Conservation (phyloP, 2,888 invertebrate genomes). For the Epirrhoe alternata region DNA sequence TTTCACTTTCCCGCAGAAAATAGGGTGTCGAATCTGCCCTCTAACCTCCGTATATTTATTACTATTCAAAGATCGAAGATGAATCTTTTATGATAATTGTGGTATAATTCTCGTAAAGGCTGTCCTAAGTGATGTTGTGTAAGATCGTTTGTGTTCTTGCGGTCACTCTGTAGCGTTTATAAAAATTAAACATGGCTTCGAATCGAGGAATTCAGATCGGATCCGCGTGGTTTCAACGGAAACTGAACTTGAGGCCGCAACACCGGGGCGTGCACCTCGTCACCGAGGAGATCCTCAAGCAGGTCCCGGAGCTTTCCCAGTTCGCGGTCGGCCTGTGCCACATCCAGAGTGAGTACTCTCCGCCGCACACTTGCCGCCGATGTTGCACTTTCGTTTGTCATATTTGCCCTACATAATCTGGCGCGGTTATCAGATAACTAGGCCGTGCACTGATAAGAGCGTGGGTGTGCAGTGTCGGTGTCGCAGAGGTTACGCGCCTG, state of each 20-base stretch:
- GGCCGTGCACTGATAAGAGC: constrained; percentile 45
- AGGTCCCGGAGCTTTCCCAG: constrained; percentile 96
- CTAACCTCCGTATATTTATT: constrained; percentile 83
- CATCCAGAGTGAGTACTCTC: constrained; percentile 94
- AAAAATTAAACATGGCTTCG: constrained; percentile 92
- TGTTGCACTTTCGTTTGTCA: constrained; percentile 72
- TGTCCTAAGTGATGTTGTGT: constrained; percentile 85
- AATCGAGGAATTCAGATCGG: constrained; percentile 97
- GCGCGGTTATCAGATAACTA: constrained; percentile 51
- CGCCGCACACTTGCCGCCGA: constrained; percentile 71
- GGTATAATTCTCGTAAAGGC: constrained; percentile 85
- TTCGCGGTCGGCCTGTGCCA: constrained; percentile 98
- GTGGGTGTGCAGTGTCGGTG: constrained; percentile 36
- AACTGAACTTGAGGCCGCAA: constrained; percentile 97
- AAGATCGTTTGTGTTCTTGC: constrained; percentile 83
- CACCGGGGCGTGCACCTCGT: constrained; percentile 98
- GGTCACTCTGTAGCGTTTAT: constrained; percentile 82
- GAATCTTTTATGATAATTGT: constrained; percentile 90
- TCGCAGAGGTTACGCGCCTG: constrained; percentile 40
- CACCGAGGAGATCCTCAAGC: constrained; percentile 97
- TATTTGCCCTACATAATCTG: constrained; percentile 61
- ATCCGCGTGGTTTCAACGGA: constrained; percentile 99
- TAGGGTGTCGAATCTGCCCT: constrained; percentile 86
- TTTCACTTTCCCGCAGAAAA: constrained; percentile 86
- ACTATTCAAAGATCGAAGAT: constrained; percentile 84